Base-by-base conservation (phyloP, 2,797 vertebrate species). In the Myripristis jacobus region DNA sequence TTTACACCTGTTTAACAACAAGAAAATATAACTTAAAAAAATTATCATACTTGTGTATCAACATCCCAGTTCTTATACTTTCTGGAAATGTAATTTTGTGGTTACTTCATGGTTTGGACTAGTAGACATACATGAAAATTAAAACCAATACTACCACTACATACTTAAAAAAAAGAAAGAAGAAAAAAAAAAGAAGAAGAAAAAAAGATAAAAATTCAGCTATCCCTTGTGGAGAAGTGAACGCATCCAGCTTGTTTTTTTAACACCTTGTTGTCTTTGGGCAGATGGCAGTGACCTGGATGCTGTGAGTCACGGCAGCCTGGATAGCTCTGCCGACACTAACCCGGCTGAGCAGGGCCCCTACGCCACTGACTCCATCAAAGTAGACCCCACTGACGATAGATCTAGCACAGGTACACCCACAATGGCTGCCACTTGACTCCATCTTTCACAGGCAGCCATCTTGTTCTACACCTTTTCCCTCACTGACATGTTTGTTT, bases 211-310 rank as follows among this genome's bases (percentile, higher is more conserved):
- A 29, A 29, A 29, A 29, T 29, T 6, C 27, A 24, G 24, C 36
- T 16, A 3, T 3, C 1, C 29, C 13, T 48, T n/a, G 8, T 34
- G 55, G 64, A 75, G 60, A 56, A 59, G 25, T 27, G 38, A 24
- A 11, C 50, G 31, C 60, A 10, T 6, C 46, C 24, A 0, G 61
- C 73, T 24, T 73, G 43, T 56, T 70, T 55, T 36, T 13, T 82
- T 87, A 84, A 85, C 54, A 3, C 56, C 73, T 67, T 83, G 73
- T 90, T 88, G 84, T 91, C 87, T 93, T 86, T 92, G 89, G 85
- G 82, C 93, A 96, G 95, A 96, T 92, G 93, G 93, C 93, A 96
- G 95, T 74, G 95, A 96, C 90, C 90, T 95, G 90, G 94, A 96
- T 80, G 94, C 93, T 72, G 93, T 96, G 88, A 96, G 95, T 91